Conservation (phyloP, 2,113 vertebrate species). For the Silurus meridionalis region DNA sequence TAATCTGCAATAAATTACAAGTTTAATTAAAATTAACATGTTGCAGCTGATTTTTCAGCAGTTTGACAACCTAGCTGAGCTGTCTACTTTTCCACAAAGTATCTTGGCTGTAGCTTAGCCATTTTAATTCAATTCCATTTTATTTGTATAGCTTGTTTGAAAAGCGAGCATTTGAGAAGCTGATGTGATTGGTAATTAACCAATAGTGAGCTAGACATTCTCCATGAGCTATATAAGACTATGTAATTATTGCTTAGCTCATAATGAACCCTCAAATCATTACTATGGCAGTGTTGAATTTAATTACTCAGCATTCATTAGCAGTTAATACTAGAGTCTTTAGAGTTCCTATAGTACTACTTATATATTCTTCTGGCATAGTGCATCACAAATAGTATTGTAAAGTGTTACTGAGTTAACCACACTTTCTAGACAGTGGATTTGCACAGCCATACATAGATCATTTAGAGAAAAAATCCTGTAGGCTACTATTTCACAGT, state of each 20-base stretch:
- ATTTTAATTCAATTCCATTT: not conserved
- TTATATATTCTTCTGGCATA: not conserved
- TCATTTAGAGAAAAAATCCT: not conserved
- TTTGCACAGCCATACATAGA: not conserved
- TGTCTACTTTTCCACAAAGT: not conserved
- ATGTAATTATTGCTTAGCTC: not conserved
- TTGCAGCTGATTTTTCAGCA: not conserved
- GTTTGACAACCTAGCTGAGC: not conserved
- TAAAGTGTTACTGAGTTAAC: not conserved
- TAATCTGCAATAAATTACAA: not conserved
- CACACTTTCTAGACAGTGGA: not conserved
- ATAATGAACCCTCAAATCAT: not conserved
- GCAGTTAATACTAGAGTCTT: not conserved
- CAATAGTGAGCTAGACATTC: not conserved
- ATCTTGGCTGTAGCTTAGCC: not conserved
- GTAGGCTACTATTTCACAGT: not conserved
- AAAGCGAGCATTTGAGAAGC: not conserved
- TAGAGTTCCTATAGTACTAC: not conserved
- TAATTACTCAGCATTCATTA: constrained; percentile 2
- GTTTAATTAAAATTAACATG: not conserved
- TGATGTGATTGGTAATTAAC: not conserved
- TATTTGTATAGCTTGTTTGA: not conserved
- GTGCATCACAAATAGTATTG: not conserved
- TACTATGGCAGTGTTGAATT: not conserved
- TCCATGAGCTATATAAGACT: not conserved